Evolutionary conservation across 1,140 invertebrate genomes (phyloP).

Genomic region (Stratiolaelaps scimitus): DNA sequence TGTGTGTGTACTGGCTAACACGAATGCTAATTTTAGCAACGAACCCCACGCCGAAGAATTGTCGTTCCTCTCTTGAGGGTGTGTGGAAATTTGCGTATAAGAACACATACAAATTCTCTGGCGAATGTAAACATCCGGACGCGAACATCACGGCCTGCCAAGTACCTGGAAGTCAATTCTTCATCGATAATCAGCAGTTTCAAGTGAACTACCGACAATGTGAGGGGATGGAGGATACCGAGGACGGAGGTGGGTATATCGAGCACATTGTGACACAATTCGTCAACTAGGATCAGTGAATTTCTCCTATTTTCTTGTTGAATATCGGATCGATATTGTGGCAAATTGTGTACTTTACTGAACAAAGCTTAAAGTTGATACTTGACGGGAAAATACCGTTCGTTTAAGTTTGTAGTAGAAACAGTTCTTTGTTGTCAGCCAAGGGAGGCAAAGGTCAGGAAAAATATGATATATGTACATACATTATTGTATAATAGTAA

Average conservation of each 20-base stretch:
- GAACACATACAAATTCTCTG: constrained; percentile 70
- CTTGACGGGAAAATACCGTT: no score
- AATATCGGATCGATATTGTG: no score
- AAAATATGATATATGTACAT: no score
- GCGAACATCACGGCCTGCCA: constrained; percentile 85
- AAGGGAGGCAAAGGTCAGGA: no score
- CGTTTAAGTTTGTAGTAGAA: no score
- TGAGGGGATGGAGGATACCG: constrained; percentile 64
- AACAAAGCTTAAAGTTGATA: no score
- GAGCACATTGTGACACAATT: no score
- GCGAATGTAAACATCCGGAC: constrained; percentile 72
- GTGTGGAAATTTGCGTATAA: constrained; percentile 91
- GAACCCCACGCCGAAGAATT: constrained; percentile 79
- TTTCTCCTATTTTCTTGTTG: no score
- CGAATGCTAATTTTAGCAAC: constrained; percentile 48
- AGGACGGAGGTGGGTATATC: constrained; percentile 58
- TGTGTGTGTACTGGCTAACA: constrained; percentile 4
- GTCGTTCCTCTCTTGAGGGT: constrained; percentile 77
- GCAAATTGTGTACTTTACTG: no score
- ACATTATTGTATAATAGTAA: no score
- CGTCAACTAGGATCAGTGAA: no score
- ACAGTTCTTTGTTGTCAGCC: no score
- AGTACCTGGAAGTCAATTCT: constrained; percentile 82
- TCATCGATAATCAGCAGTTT: constrained; percentile 93
- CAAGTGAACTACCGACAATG: constrained; percentile 86